A percentile compares a stretch with the other conserved stretches of the same genome.
These are phyloP conservation scores for Gastrophysa polygoni DNA, from an alignment of 2,888 invertebrate genomes.

Conservation along the genomic window DNA sequence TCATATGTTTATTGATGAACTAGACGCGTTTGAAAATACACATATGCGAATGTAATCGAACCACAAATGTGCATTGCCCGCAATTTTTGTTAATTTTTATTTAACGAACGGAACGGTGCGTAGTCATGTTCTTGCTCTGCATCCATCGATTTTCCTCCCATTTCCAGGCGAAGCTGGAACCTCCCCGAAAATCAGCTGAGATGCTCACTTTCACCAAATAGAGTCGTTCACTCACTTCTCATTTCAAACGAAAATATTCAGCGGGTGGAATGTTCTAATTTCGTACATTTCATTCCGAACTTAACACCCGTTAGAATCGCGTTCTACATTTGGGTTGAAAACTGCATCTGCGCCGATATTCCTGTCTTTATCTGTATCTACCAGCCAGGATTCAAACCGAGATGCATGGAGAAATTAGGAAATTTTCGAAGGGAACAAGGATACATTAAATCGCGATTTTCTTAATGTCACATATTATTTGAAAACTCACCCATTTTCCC, in stretches of 20 bases:
- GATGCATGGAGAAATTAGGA: neutral
- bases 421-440: neutral
- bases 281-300: neutral
- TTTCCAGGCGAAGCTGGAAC: neutral
- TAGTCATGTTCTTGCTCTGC: neutral
- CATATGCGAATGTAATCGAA: neutral
- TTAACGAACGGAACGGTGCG: neutral
- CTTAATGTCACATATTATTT: neutral
- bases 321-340: neutral
- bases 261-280: neutral
- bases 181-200: neutral
- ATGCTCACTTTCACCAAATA: neutral
- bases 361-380: neutral
- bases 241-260: neutral
- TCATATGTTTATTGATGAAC: neutral
- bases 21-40: neutral
- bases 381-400: neutral
- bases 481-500: slow-evolving; percentile 39
- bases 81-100: neutral
- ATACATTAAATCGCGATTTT: too few relatives aligned
- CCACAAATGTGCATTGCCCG: neutral
- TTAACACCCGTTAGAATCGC: neutral
- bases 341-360: neutral
- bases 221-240: neutral
- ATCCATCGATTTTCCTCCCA: neutral